Conservation (phyloP, 1,140 invertebrate genomes). For the Caerostris extrusa region DNA sequence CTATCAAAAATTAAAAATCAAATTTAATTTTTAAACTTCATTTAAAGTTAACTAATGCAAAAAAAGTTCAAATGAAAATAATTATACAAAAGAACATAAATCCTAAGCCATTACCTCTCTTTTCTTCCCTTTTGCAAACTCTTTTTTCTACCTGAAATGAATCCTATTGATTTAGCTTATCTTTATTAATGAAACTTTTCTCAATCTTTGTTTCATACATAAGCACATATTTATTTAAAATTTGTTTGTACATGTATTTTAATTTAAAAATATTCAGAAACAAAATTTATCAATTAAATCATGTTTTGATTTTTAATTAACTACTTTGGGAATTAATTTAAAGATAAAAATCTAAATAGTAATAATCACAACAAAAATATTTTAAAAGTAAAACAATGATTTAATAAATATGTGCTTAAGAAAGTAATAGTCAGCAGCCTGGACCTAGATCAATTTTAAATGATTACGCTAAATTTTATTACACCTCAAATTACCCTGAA, state of each 20-base stretch:
- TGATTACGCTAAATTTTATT: constrained; percentile 1
- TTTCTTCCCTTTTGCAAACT: constrained; percentile 75
- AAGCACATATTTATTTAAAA: constrained; percentile 38
- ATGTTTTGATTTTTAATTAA: background rate
- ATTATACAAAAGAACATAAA: constrained; percentile 33
- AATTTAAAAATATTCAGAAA: background rate
- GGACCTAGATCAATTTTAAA: constrained; percentile 38
- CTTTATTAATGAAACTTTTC: background rate
- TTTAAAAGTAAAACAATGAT: too few species aligned
- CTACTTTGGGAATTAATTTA: too few species aligned
- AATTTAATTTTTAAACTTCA: too few species aligned
- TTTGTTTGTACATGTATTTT: background rate
- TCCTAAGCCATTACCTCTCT: constrained; percentile 74
- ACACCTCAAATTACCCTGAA: background rate
- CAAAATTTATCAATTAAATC: background rate
- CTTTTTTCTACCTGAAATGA: constrained; percentile 75
- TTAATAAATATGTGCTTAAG: constrained; percentile 42
- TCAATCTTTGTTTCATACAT: constrained; percentile 29
- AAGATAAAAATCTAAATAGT: too few species aligned
- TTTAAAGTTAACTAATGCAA: too few species aligned
- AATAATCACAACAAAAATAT: too few species aligned
- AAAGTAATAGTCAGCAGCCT: constrained; percentile 41
- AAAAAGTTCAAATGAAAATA: too few species aligned
- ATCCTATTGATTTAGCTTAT: constrained; percentile 65
- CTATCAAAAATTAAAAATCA: too few species aligned